These are phyloP conservation scores for Orchestia grillus DNA, from an alignment of 1,140 invertebrate genomes.

Conservation along the genomic window DNA sequence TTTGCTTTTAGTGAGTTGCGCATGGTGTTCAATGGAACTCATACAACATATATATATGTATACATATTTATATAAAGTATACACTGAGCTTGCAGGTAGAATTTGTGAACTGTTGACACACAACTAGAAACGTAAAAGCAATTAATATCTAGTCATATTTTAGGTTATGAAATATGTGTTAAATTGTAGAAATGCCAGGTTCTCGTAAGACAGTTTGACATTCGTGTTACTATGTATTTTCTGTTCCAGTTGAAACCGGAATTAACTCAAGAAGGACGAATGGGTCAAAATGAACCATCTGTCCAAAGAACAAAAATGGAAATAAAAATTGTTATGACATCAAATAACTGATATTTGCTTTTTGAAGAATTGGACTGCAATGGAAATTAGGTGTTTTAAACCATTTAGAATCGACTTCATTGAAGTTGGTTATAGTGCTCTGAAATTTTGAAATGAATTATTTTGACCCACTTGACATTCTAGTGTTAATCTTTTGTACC, in stretches of 20 bases:
- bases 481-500: neutral
- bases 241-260: neutral
- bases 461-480: no score
- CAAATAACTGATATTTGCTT: no score
- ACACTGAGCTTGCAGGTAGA: neutral
- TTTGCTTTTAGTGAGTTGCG: neutral
- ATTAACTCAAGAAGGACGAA: no score
- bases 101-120: neutral
- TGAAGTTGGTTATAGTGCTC: no score
- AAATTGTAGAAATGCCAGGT: neutral
- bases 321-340: no score
- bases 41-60: neutral
- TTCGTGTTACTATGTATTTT: neutral
- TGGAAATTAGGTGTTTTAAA: no score
- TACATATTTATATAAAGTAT: neutral
- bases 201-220: neutral
- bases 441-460: no score
- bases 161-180: neutral
- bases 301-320: no score
- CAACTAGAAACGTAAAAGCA: neutral
- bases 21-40: neutral
- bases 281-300: no score
- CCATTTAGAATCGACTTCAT: no score
- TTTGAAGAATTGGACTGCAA: no score
- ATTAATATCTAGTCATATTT: slow-evolving; percentile 11